These are phyloP conservation scores for Eumaeus atala DNA, from an alignment of 1,140 invertebrate genomes.

Conservation along the genomic window DNA sequence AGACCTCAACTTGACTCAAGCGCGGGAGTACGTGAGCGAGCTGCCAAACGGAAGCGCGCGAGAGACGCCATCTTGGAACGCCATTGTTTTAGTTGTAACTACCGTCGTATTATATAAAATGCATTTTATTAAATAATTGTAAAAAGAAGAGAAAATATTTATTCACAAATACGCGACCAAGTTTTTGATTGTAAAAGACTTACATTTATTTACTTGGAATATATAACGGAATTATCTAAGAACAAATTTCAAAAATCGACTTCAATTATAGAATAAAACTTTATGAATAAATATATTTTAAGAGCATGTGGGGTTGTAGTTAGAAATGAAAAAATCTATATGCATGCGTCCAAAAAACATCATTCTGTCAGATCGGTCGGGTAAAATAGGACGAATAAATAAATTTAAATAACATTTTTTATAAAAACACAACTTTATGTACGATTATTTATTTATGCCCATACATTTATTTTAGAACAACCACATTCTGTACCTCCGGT, in stretches of 20 bases:
- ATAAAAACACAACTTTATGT: slow-evolving; percentile 27
- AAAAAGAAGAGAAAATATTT: too few relatives aligned
- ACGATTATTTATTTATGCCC: slow-evolving; percentile 64
- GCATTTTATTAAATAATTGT: slow-evolving; percentile 3
- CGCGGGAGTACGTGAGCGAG: slow-evolving; percentile 36
- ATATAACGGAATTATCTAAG: neutral
- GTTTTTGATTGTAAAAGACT: neutral
- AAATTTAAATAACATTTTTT: too few relatives aligned
- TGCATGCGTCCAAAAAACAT: too few relatives aligned
- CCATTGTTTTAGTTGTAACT: slow-evolving; percentile 29
- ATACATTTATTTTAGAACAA: slow-evolving; percentile 18
- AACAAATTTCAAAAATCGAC: neutral
- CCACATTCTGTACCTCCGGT: slow-evolving; percentile 3
- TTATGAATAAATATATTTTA: too few relatives aligned
- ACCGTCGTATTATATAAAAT: neutral
- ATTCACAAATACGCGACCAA: neutral
- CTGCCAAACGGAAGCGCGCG: slow-evolving; percentile 33
- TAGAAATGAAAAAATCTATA: too few relatives aligned
- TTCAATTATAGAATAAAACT: too few relatives aligned
- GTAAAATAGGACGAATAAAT: neutral
- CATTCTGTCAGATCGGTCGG: neutral
- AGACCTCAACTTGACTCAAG: slow-evolving; percentile 47
- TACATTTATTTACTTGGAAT: neutral
- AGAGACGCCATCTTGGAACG: slow-evolving; percentile 26
- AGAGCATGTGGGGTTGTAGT: too few relatives aligned